These are phyloP conservation scores for Argyrosomus regius DNA, from an alignment of 2,797 vertebrate species.

Conservation along the genomic window DNA sequence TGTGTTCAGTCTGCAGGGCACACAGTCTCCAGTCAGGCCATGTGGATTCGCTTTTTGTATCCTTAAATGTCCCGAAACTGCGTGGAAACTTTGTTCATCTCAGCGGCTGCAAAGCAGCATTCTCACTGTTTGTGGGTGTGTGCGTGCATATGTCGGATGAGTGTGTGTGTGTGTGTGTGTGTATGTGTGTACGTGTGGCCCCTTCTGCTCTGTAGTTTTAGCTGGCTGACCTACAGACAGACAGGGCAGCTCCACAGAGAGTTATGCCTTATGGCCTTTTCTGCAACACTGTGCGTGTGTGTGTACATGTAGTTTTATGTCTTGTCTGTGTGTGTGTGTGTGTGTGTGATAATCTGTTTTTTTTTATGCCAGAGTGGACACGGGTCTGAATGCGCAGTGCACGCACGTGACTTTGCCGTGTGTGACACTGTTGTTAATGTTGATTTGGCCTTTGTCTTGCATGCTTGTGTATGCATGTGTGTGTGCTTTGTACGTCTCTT, in stretches of 20 bases:
- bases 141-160: conserved; percentile 1
- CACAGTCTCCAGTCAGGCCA: background rate
- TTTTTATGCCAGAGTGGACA: conserved; percentile 13
- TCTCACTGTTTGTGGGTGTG: background rate
- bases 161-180: background rate
- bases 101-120: conserved; percentile 4
- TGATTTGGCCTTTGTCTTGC: background rate
- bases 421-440: conserved; percentile 18
- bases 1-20: conserved; percentile 3
- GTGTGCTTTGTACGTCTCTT: background rate
- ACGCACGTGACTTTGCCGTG: conserved; percentile 19
- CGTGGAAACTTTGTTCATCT: conserved; percentile 10
- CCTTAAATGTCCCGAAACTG: conserved; percentile 42
- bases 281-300: conserved; percentile 21
- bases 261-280: conserved; percentile 62
- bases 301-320: background rate
- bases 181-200: conserved; percentile 40
- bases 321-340: background rate
- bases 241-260: conserved; percentile 54
- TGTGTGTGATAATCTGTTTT: conserved; percentile 1
- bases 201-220: conserved; percentile 68
- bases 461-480: background rate
- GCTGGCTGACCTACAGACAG: conserved; percentile 67
- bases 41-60: background rate
- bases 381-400: background rate